These are phyloP conservation scores for Meiosimyza decipiens DNA, from an alignment of 2,888 invertebrate genomes.

Conservation along the genomic window DNA sequence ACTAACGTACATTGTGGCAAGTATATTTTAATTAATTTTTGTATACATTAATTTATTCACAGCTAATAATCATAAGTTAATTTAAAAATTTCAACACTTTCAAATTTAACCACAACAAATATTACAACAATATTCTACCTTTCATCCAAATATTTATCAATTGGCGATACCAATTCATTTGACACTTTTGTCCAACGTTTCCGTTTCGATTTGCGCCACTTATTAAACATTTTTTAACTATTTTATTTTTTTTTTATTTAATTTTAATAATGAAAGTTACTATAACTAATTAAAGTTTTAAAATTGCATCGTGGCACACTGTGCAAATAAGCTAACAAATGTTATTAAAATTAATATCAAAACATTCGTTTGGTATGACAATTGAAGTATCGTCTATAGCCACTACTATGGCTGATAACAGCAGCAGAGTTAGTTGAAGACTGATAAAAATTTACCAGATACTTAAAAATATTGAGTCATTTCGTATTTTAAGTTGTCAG, in stretches of 20 bases:
- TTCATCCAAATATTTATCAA: constrained; percentile 32
- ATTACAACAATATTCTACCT: constrained; percentile 35
- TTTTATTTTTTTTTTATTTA: constrained; percentile 1
- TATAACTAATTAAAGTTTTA: neutral
- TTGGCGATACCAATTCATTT: constrained; percentile 36
- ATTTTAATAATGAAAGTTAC: neutral
- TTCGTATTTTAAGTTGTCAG: neutral
- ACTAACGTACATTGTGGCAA: no score
- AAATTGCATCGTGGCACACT: constrained; percentile 15
- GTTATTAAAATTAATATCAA: constrained; percentile 1
- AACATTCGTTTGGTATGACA: constrained; percentile 15
- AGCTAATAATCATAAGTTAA: no score
- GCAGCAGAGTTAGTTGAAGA: constrained; percentile 1
- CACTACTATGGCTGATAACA: constrained; percentile 38
- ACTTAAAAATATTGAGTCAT: neutral
- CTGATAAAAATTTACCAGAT: constrained; percentile 17
- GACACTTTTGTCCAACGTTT: constrained; percentile 52
- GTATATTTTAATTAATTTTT: no score
- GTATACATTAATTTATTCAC: no score
- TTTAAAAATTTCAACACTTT: no score
- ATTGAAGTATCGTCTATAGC: constrained; percentile 43
- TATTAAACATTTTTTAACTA: constrained; percentile 51
- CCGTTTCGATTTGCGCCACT: constrained; percentile 47
- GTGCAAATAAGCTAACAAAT: neutral
- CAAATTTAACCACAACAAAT: neutral